Evolutionary conservation across 2,113 vertebrate species (phyloP).

Genomic region (Corvus moneduloides): DNA sequence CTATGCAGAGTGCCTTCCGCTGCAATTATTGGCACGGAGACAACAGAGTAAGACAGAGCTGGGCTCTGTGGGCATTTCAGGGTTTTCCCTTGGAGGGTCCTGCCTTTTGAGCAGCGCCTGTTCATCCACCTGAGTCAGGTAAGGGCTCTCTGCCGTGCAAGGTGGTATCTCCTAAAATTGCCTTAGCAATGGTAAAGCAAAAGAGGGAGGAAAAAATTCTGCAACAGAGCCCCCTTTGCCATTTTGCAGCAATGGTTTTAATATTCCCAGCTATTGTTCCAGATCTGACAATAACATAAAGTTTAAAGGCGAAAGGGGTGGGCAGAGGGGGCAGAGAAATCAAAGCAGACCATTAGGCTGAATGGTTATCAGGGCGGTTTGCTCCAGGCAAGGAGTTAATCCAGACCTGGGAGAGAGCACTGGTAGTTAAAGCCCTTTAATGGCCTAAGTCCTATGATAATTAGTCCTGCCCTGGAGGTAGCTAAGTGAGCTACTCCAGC

Average conservation of each 20-base stretch:
- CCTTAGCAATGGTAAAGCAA: background rate
- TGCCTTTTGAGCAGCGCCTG: background rate
- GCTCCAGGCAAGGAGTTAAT: slow-evolving; percentile 94
- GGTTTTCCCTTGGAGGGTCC: background rate
- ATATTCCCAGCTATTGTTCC: slow-evolving; percentile 35
- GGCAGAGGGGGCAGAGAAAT: slow-evolving; percentile 73
- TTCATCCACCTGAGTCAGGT: slow-evolving; percentile 17
- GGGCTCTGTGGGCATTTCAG: background rate
- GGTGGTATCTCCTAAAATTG: background rate
- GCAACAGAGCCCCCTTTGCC: background rate
- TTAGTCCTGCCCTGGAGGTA: slow-evolving; percentile 98
- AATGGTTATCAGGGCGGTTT: slow-evolving; percentile 88
- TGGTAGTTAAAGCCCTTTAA: slow-evolving; percentile 99
- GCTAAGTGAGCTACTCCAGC: slow-evolving; percentile 92
- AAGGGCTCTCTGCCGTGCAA: background rate
- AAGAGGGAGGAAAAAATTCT: rapidly evolving
- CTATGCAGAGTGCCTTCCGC: background rate
- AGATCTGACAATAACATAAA: slow-evolving; percentile 15
- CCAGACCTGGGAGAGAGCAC: slow-evolving; percentile 91
- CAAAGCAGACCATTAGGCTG: slow-evolving; percentile 91
- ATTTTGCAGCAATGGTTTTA: background rate
- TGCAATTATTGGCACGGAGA: background rate
- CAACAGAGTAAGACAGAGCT: background rate
- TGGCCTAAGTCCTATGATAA: slow-evolving; percentile 99
- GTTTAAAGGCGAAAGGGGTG: slow-evolving; percentile 14